Evolutionary conservation across 37 sponge, comb jelly and placozoan species (phyloP).

Genomic region (Aphrocallistes beatrix): DNA sequence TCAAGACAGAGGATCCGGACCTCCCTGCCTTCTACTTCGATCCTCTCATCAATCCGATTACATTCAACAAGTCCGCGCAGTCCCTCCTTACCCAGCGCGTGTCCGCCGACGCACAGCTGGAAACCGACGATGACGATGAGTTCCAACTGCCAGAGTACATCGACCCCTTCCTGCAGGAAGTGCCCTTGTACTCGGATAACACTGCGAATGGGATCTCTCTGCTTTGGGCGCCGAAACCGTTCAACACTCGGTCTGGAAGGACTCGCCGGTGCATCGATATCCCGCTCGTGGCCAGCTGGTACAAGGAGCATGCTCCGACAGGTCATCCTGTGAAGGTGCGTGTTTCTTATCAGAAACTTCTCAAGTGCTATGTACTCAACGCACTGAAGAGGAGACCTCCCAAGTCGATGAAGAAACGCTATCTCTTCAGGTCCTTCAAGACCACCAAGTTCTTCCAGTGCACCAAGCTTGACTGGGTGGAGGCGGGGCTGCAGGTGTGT

Average conservation of each 20-base stretch:
- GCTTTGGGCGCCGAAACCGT: slow-evolving; percentile 96
- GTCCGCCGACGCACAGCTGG: slow-evolving; percentile 35
- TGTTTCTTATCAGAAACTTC: slow-evolving; percentile 95
- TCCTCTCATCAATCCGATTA: slow-evolving; percentile 93
- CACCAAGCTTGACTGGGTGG: slow-evolving; percentile 98
- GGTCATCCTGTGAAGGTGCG: slow-evolving; percentile 97
- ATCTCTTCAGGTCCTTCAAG: slow-evolving; percentile 92
- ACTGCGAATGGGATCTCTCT: slow-evolving; percentile 94
- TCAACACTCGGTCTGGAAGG: slow-evolving; percentile 79
- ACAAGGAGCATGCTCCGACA: slow-evolving; percentile 86
- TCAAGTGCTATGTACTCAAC: slow-evolving; percentile 90
- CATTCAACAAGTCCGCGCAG: slow-evolving; percentile 68
- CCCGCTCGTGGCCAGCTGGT: slow-evolving; percentile 92
- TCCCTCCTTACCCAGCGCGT: neutral
- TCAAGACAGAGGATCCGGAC: slow-evolving; percentile 99
- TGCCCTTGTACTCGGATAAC: slow-evolving; percentile 96
- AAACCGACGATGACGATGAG: slow-evolving; percentile 76
- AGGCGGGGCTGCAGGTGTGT: slow-evolving; percentile 97
- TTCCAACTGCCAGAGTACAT: slow-evolving; percentile 74
- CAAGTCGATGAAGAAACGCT: slow-evolving; percentile 93
- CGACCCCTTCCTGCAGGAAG: slow-evolving; percentile 72
- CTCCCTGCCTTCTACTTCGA: slow-evolving; percentile 99
- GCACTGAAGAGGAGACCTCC: slow-evolving; percentile 91
- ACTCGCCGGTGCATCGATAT: slow-evolving; percentile 89
- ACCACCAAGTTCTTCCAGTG: slow-evolving; percentile 99